Base-by-base conservation (phyloP, 2,113 vertebrate species). In the Pavo muticus region DNA sequence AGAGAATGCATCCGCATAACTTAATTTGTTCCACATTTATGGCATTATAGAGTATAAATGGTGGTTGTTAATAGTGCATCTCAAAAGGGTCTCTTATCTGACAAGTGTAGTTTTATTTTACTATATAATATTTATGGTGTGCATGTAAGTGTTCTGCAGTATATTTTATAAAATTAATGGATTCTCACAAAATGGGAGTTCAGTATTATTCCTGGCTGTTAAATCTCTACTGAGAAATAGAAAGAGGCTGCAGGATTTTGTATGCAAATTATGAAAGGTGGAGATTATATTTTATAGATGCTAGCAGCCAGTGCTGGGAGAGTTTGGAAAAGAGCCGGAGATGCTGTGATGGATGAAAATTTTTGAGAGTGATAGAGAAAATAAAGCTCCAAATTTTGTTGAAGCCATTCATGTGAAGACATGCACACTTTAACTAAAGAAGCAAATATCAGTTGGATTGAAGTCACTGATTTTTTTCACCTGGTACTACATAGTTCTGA, bases 31-130 rank as follows among this genome's bases (percentile, higher is more conserved):
- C 79, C 68, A 40, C 56, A 2, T 56, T 88, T 85, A 86, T 71
- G 72, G 20, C 37, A 52, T 89, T 77, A 63, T 10, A 29, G 45
- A 84, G 14, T 90, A 69, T 77, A 92, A 90, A 75, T 84, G 35
- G 11, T 81, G 84, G 39, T 47, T 95, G 69, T 94, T 86, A 95
- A 72, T 84, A 94, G 88, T 87, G 30, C 13, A 91, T 61, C 52
- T 44, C 52, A 84, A 70, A 90, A 84, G 52, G 40, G 30, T 73
- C 44, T 81, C 39, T 75, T 94, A 71, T 75, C 90, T 81, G 91
- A 81, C 80, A 93, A 90, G 40, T 21, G 9, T 81, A 57, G 60
- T 91, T 94, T 64, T 94, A 48, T 92, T 92, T 88, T 88, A 95
- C 79, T 84, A 56, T 78, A 14, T 65, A 91, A 65, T 91, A 94